Percentiles rank a stretch among this genome's conserved stretches.
These are phyloP conservation scores for Halcyon senegalensis DNA, from an alignment of 2,113 vertebrate genomes.

Conservation along the genomic window DNA sequence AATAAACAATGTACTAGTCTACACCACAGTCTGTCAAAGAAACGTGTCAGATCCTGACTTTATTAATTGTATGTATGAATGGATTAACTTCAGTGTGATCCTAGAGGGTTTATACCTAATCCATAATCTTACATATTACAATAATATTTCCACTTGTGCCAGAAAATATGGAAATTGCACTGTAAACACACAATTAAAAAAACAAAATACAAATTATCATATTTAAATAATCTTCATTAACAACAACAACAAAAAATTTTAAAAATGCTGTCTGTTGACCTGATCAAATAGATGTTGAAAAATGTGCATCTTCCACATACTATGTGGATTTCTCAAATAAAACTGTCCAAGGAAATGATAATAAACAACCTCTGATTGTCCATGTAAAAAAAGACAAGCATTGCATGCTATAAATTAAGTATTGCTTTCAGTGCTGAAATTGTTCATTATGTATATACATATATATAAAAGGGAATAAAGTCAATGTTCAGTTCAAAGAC, in stretches of 20 bases:
- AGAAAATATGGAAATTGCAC: not conserved
- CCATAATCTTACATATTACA: not conserved
- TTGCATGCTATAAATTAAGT: not conserved
- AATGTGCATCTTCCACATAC: slow-evolving; percentile 71
- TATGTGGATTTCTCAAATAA: slow-evolving; percentile 75
- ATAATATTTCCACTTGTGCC: not conserved
- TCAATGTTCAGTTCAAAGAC: not conserved
- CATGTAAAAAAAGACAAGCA: not conserved
- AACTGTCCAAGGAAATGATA: slow-evolving; percentile 83
- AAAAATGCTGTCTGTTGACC: slow-evolving; percentile 31
- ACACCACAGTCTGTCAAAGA: not conserved
- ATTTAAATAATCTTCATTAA: not conserved
- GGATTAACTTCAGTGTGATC: not conserved
- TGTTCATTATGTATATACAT: not conserved
- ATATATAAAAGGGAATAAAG: not conserved
- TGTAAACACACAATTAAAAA: not conserved
- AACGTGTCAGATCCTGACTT: fast-evolving
- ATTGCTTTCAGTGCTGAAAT: not conserved
- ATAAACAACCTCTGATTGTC: slow-evolving; percentile 77
- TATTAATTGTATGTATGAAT: not conserved
- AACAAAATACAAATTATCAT: not conserved
- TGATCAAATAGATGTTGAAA: slow-evolving; percentile 82
- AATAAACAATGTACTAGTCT: not conserved
- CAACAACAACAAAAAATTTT: not conserved
- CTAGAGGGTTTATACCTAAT: not conserved